Evolutionary conservation across 2,797 vertebrate species (phyloP), one percentile per base, ranked within the genome.

Genomic region (Anas acuta): DNA sequence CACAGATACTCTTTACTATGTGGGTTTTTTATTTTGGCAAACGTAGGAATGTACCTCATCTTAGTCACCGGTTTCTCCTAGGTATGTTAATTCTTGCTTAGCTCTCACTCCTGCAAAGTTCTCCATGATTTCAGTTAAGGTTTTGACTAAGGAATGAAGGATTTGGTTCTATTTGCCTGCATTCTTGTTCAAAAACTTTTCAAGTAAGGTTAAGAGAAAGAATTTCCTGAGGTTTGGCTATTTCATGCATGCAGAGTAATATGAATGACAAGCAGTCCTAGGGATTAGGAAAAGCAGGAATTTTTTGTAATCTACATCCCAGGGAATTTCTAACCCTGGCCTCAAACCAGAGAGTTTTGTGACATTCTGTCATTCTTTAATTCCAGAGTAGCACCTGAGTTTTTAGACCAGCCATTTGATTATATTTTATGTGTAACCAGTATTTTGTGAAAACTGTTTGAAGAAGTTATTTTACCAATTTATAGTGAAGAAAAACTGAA

Each of bases 121-220:
- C 33, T 33, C 57, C 66, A 11, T 83, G 43, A 86, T 60, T 86
- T 85, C 17, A 49, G 57, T 32, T 80, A 54, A 13, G 2, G 4
- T 91, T 94, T 87, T 67, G 80, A 64, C 30, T 56, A 70, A 85
- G 57, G 21, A 87, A 57, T 80, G 57, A 11, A 66, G 45, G 56
- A 47, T 92, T 90, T 80, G 7, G 22, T 41, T 90, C 58, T 14
- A 37, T 93, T 96, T 92, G 60, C 39, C 45, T 11, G 1, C 43
- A 41, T 67, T 85, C 49, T 85, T 14, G 37, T 77, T 90, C 54
- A 65, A 57, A 75, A 94, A 33, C 58, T 78, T 95, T 95, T 69
- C 14, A 86, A 96, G 49, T 51, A 72, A 73, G 45, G 81, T 90
- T 75, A 95, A 86, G 76, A 58, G 30, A 58, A 79, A 87, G 41